Evolutionary conservation across 1,140 invertebrate species (phyloP).

Genomic region (Brachionus manjavacas): DNA sequence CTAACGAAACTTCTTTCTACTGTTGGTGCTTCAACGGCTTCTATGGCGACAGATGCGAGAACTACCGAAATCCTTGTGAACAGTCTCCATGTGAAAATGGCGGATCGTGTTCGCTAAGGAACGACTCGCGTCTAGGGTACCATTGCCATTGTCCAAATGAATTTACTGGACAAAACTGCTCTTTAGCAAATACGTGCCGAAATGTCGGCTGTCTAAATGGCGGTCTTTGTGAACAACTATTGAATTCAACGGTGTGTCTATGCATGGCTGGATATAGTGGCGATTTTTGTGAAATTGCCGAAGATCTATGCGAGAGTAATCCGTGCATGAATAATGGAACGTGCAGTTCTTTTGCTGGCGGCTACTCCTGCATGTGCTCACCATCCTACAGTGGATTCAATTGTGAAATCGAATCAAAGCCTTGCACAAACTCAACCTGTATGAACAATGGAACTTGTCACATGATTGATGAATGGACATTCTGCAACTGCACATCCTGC

Average conservation of each 20-base stretch:
- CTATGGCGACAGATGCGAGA: conserved; percentile 61
- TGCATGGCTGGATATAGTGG: conserved; percentile 45
- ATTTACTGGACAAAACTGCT: neutral
- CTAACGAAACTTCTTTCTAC: conserved; percentile 55
- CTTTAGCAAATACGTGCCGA: conserved; percentile 69
- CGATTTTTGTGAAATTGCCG: neutral
- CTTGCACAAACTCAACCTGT: conserved; percentile 73
- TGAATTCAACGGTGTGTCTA: neutral
- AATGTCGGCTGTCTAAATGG: conserved; percentile 71
- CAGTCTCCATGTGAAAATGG: neutral
- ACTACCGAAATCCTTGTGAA: neutral
- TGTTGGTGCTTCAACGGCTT: conserved; percentile 80
- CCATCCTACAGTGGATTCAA: conserved; percentile 45
- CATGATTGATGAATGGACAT: neutral
- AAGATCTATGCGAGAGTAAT: neutral
- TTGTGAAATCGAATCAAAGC: conserved; percentile 77
- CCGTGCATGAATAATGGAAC: conserved; percentile 48
- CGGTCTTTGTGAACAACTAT: conserved; percentile 64
- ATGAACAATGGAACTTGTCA: conserved; percentile 76
- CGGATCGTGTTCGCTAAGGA: neutral
- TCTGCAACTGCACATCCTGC: neutral
- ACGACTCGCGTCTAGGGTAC: conserved; percentile 58
- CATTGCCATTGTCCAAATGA: neutral
- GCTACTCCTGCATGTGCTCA: conserved; percentile 43
- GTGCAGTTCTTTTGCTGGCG: conserved; percentile 43